Evolutionary conservation across 2,888 invertebrate genomes (phyloP), one percentile per base, ranked within the genome.

Genomic region (Stegana nigrithorax): DNA sequence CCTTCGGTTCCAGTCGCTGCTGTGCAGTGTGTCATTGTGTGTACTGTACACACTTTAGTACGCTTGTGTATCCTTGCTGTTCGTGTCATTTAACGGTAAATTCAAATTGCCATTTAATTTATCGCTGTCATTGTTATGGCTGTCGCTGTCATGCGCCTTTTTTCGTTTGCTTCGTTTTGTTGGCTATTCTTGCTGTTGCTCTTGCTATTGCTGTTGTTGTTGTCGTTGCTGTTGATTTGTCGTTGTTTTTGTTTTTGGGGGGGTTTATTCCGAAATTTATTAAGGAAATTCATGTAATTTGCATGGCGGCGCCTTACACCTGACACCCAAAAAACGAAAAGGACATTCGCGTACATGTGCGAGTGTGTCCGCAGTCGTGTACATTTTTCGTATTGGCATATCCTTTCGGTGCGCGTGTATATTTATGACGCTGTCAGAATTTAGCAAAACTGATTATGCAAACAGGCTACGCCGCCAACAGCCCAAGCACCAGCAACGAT

Each of bases 51-150:
- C n/a, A n/a, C 32, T n/a, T 32, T 32, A 14, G 44, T 44, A 8
- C 44, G 4, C 17, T 44, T 17, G 44, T 44, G 14, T n/a, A n/a
- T n/a, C n/a, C n/a, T n/a, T n/a, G n/a, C 59, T 63, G 71, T 75
- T 75, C 75, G 77, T 75, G 75, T 74, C 77, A 75, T 70, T 75
- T 73, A 73, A 78, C 75, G 75, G 79, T 75, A 78, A 75, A 75
- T 75, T 78, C 79, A 78, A 78, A 78, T 75, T 75, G 78, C 72
- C 81, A 68, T 78, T 75, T 79, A 78, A 78, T 78, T 80, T 78
- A 78, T 79, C 78, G 79, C 73, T 75, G 75, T 77, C 78, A 79
- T 75, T 78, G 78, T 78, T 78, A 73, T 76, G 75, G 75, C 75
- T 77, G 75, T 79, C 78, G 77, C 73, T 75, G 75, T 75, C 75